A percentile compares a stretch with the other conserved stretches of the same genome.
Conservation (phyloP, 2,113 vertebrate genomes). For the Helogale parvula region DNA sequence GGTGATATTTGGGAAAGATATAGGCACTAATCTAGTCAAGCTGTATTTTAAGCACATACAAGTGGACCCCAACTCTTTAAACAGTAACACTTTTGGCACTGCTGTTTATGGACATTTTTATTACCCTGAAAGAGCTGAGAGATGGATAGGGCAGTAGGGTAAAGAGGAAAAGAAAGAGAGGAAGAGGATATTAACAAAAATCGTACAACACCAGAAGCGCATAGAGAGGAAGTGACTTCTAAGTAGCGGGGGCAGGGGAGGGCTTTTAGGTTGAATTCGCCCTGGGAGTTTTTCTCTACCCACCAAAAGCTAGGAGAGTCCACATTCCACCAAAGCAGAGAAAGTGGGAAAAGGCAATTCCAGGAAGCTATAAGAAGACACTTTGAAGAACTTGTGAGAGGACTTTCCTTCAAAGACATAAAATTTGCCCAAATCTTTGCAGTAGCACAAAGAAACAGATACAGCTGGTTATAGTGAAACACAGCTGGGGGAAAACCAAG, state of each 20-base stretch:
- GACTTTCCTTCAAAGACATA: not conserved
- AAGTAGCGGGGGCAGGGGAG: no score
- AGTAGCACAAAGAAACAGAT: not conserved
- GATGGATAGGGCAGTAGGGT: no score
- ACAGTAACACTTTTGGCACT: not conserved
- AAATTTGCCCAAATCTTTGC: not conserved
- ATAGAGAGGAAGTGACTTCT: not conserved
- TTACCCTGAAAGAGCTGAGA: not conserved
- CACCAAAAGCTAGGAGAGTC: not conserved
- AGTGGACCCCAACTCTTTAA: not conserved
- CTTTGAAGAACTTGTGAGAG: not conserved
- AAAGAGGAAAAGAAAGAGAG: not conserved
- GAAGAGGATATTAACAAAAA: not conserved
- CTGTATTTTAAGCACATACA: not conserved
- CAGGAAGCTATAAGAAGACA: not conserved
- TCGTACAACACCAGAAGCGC: not conserved
- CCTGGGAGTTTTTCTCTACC: not conserved
- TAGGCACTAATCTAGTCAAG: not conserved
- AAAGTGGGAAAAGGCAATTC: not conserved
- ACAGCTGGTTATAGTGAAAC: not conserved
- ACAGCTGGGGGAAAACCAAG: not conserved
- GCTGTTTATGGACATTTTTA: not conserved
- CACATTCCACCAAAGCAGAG: not conserved
- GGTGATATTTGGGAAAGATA: not conserved
- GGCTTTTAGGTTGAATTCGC: not conserved